Evolutionary conservation across 2,888 invertebrate genomes (phyloP).

Genomic region (Drosophila kambysellisi): DNA sequence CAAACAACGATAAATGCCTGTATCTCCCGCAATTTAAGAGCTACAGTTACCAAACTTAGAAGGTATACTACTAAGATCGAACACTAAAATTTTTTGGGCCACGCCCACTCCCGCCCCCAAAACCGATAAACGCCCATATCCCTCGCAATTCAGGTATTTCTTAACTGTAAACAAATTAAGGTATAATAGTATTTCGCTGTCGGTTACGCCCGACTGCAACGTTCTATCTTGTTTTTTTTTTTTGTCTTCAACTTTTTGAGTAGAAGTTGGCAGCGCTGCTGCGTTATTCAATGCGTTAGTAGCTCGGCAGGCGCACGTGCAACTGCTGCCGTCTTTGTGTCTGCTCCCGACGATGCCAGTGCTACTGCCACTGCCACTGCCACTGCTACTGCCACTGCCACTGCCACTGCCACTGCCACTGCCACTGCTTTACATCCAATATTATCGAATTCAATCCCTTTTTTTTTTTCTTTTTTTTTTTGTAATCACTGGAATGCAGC

Average conservation of each 20-base stretch:
- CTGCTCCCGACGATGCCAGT: background rate
- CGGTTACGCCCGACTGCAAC: no score
- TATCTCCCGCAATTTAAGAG: no score
- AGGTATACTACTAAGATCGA: no score
- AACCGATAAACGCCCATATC: no score
- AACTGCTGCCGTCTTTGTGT: background rate
- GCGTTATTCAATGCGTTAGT: conserved; percentile 52
- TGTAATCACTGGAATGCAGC: conserved; percentile 22
- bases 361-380: background rate
- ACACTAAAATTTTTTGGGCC: no score
- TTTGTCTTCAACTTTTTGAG: conserved; percentile 27
- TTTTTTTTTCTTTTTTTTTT: conserved; percentile 6
- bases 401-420: background rate
- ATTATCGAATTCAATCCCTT: conserved; percentile 36
- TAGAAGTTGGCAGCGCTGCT: conserved; percentile 35
- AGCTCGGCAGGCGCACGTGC: conserved; percentile 45
- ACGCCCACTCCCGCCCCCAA: no score
- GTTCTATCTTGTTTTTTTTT: background rate
- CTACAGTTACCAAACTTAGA: no score
- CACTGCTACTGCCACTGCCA: background rate
- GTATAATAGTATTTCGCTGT: no score
- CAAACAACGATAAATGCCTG: no score
- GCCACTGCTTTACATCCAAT: background rate
- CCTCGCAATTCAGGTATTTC: no score
- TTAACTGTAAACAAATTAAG: no score